Evolutionary conservation across 1,140 invertebrate genomes (phyloP), one percentile per base, ranked within the genome.

Genomic region (Drosophila dunni): DNA sequence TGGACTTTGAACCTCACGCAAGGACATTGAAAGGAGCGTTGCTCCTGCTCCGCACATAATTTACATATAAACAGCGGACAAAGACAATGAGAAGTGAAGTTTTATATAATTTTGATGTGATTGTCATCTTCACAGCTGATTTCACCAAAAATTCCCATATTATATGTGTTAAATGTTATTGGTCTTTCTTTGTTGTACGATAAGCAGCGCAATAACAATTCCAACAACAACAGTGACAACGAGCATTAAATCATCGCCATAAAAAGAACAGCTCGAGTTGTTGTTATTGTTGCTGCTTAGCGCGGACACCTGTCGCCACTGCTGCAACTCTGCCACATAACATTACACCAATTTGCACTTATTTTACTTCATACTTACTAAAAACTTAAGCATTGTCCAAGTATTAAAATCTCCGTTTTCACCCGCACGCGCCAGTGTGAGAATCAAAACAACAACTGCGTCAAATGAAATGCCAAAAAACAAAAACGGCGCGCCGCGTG

Each of bases 321-420:
- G 34, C 15, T 36, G 15, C 17, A 54, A 13, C 24, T 17, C 13
- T 42, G 10, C 24, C 17, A 11, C 8, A 7, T 8, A 40, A 3
- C 1, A 9, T 9, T 42, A 48, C 34, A 40, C 15, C 17, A 33
- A 50, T 13, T 48, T 65, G 13, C 2, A 29, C 11, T 64, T 75
- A 34, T 54, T 40, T 68, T 44, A 6, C 11, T n/a, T 33, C 0
- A 29, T 60, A 65, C 84, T 89, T 71, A 89, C 84, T 75, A 79
- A 46, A 84, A 89, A 89, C 20, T 89, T 89, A 7, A 89, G 29
- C 84, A 89, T 89, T 13, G 81, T 81, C 45, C 63, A 68, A 38
- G 50, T 73, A 48, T 51, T 75, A 36, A 89, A 84, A 57, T 63
- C 54, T 34, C 70, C 62, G 33, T 78, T 89, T 34, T 81, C 78